These are phyloP conservation scores for Tinea pellionella DNA, from an alignment of 2,888 invertebrate genomes.

Conservation along the genomic window DNA sequence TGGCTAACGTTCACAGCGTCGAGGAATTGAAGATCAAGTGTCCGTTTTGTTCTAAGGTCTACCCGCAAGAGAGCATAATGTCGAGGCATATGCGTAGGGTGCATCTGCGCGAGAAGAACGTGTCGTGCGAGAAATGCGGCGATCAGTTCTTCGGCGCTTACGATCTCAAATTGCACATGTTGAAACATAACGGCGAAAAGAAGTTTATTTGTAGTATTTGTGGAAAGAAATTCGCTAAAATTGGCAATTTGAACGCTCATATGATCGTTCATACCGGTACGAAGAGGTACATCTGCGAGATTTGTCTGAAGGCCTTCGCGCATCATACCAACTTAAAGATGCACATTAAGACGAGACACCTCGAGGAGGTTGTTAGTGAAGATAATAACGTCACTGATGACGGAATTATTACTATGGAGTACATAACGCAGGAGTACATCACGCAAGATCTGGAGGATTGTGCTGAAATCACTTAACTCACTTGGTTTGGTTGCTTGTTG, in stretches of 20 bases:
- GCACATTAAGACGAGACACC: slow-evolving; percentile 40
- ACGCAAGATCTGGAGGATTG: slow-evolving; percentile 31
- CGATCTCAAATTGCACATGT: slow-evolving; percentile 60
- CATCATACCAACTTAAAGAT: slow-evolving; percentile 44
- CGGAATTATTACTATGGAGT: slow-evolving; percentile 39
- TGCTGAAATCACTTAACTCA: slow-evolving; percentile 23
- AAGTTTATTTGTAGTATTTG: slow-evolving; percentile 70
- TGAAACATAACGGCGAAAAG: slow-evolving; percentile 65
- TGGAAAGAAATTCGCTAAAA: slow-evolving; percentile 70
- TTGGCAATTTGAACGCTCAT: slow-evolving; percentile 71
- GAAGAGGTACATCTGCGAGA: slow-evolving; percentile 55
- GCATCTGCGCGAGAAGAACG: slow-evolving; percentile 60
- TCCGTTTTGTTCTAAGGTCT: slow-evolving; percentile 58
- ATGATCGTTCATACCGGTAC: slow-evolving; percentile 67
- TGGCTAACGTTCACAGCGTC: slow-evolving; percentile 52
- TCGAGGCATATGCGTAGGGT: slow-evolving; percentile 71
- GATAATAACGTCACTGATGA: slow-evolving; percentile 24
- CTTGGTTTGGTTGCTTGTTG: too few species aligned
- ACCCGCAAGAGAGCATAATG: slow-evolving; percentile 66
- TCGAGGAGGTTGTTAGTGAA: slow-evolving; percentile 22
- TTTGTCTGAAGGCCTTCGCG: slow-evolving; percentile 66
- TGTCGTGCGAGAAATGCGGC: slow-evolving; percentile 54
- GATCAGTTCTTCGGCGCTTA: slow-evolving; percentile 56
- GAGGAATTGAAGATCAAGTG: slow-evolving; percentile 59
- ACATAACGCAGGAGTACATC: slow-evolving; percentile 39